Conservation (phyloP, 1,140 invertebrate species). For the Glomeris maerens region DNA sequence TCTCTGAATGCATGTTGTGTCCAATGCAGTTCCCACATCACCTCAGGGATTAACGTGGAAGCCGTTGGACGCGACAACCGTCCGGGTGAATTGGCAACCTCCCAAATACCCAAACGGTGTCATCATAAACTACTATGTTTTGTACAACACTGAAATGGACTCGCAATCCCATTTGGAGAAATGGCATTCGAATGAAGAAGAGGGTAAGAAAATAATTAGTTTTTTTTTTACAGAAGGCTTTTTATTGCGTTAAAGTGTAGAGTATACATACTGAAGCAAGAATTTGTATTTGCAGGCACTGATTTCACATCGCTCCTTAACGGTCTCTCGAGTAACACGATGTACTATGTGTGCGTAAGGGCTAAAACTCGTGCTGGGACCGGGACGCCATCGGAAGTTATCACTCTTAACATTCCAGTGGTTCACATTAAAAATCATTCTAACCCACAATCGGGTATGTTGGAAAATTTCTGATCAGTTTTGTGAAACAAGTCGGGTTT, state of each 20-base stretch:
- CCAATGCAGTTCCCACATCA: slow-evolving; percentile 35
- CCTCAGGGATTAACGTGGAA: slow-evolving; percentile 37
- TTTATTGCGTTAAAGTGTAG: too few relatives aligned
- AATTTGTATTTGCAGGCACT: slow-evolving; percentile 34
- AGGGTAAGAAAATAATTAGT: slow-evolving; percentile 20
- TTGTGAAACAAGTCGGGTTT: too few relatives aligned
- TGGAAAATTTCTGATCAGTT: slow-evolving; percentile 5
- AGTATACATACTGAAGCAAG: too few relatives aligned
- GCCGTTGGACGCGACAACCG: slow-evolving; percentile 31
- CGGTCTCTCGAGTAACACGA: slow-evolving; percentile 32
- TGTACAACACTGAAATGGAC: slow-evolving; percentile 30
- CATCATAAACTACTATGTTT: slow-evolving; percentile 34
- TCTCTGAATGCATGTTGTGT: too few relatives aligned
- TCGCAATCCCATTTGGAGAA: slow-evolving; percentile 23
- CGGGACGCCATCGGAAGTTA: slow-evolving; percentile 25
- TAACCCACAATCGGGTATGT: slow-evolving; percentile 25
- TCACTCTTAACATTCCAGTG: slow-evolving; percentile 5
- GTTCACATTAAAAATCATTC: neutral
- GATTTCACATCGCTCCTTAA: slow-evolving; percentile 11
- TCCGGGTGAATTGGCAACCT: slow-evolving; percentile 37
- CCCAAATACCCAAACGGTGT: slow-evolving; percentile 34
- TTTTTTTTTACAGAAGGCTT: neutral
- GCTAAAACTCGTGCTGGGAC: slow-evolving; percentile 38
- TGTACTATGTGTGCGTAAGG: slow-evolving; percentile 39
- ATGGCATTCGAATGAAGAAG: slow-evolving; percentile 26